Conservation (phyloP, 2,113 vertebrate genomes). For the Seriola dumerili region DNA sequence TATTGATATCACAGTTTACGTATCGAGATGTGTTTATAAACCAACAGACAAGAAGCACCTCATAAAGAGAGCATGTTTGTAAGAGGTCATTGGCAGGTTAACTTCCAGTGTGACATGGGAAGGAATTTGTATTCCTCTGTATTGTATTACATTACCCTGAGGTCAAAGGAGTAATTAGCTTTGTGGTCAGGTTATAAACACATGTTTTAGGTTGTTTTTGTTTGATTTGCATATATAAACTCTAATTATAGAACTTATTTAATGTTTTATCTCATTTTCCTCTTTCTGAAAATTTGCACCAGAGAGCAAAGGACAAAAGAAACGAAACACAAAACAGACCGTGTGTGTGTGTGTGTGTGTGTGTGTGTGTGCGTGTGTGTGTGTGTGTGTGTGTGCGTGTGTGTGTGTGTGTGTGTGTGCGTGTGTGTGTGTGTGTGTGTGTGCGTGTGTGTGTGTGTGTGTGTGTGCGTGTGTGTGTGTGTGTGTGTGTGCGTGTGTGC, state of each 20-base stretch:
- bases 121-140: not conserved
- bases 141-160: no score
- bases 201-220: not conserved
- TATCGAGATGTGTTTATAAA: not conserved
- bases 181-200: constrained; percentile 7
- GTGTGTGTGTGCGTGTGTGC: constrained; percentile 23
- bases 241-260: not conserved
- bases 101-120: not conserved
- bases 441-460: not conserved
- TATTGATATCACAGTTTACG: not conserved
- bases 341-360: not conserved
- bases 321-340: not conserved
- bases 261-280: not conserved
- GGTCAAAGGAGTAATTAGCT: constrained; percentile 3
- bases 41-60: not conserved
- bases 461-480: not conserved
- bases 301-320: not conserved
- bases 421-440: not conserved
- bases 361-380: not conserved
- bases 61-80: not conserved
- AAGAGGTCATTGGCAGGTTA: not conserved
- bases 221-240: not conserved
- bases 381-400: not conserved
- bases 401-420: not conserved
- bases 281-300: not conserved